Evolutionary conservation across 2,113 vertebrate species (phyloP).

Genomic region (Vireo altiloquus): DNA sequence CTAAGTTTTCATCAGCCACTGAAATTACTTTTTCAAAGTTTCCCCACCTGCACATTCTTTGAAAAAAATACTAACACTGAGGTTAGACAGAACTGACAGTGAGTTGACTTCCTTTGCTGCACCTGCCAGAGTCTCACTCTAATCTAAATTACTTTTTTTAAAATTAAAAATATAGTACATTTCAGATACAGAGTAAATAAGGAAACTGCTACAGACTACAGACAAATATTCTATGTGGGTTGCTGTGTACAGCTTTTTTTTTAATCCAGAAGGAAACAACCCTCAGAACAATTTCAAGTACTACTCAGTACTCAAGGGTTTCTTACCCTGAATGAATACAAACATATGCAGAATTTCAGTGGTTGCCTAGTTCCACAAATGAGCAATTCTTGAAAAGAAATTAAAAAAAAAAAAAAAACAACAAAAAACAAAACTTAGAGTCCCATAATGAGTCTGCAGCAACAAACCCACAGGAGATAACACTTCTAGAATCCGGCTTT

Average conservation of each 20-base stretch:
- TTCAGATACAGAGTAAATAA: neutral
- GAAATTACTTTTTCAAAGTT: neutral
- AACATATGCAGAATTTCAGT: neutral
- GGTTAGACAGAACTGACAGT: neutral
- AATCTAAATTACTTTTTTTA: neutral
- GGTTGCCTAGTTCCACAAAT: neutral
- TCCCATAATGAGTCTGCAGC: neutral
- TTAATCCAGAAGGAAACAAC: neutral
- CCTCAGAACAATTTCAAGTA: neutral
- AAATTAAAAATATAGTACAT: neutral
- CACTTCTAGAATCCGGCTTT: neutral
- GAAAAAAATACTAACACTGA: neutral
- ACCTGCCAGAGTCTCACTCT: neutral
- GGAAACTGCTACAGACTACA: neutral
- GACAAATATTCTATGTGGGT: neutral
- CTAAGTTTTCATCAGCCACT: neutral
- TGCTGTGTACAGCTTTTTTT: accelerated
- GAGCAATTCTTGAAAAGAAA: neutral
- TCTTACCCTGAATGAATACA: neutral
- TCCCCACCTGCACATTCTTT: neutral
- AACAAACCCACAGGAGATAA: neutral
- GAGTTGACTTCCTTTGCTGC: neutral
- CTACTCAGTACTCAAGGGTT: accelerated
- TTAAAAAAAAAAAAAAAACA: neutral
- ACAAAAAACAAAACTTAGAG: too few species aligned